Percentiles rank a stretch among this genome's conserved stretches.
Conservation (phyloP, 2,888 invertebrate genomes). For the Carterocephalus palaemon region DNA sequence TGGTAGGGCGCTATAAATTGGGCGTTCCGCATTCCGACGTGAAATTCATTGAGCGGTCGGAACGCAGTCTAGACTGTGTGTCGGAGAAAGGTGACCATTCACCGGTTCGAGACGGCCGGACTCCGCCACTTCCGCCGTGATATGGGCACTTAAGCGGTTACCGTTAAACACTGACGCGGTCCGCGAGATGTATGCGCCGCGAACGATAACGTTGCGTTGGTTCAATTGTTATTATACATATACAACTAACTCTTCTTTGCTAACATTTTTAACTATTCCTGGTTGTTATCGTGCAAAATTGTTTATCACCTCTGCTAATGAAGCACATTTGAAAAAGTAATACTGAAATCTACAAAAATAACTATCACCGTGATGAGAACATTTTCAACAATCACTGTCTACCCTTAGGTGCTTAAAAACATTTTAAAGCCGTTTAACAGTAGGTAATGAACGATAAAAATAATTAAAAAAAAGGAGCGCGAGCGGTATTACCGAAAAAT, state of each 20-base stretch:
- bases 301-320: too few species aligned
- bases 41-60: conserved; percentile 73
- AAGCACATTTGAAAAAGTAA: too few species aligned
- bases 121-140: conserved; percentile 50
- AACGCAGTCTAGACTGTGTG: conserved; percentile 67
- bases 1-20: conserved; percentile 58
- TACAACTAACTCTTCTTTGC: conserved; percentile 2
- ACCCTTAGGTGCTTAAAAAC: too few species aligned
- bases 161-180: conserved; percentile 39
- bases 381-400: too few species aligned
- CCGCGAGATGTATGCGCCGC: conserved; percentile 25
- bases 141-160: conserved; percentile 53
- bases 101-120: conserved; percentile 55
- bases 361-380: too few species aligned
- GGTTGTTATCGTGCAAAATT: too few species aligned
- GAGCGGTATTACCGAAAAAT: too few species aligned
- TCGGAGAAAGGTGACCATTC: conserved; percentile 79
- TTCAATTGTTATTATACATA: background rate
- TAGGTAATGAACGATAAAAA: too few species aligned
- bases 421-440: too few species aligned
- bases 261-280: too few species aligned
- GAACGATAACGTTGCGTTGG: conserved; percentile 14
- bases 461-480: too few species aligned
- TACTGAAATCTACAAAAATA: too few species aligned
- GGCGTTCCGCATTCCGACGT: conserved; percentile 74